These are phyloP conservation scores for Rhyacophila evoluta DNA, from an alignment of 2,888 invertebrate genomes.

Conservation along the genomic window DNA sequence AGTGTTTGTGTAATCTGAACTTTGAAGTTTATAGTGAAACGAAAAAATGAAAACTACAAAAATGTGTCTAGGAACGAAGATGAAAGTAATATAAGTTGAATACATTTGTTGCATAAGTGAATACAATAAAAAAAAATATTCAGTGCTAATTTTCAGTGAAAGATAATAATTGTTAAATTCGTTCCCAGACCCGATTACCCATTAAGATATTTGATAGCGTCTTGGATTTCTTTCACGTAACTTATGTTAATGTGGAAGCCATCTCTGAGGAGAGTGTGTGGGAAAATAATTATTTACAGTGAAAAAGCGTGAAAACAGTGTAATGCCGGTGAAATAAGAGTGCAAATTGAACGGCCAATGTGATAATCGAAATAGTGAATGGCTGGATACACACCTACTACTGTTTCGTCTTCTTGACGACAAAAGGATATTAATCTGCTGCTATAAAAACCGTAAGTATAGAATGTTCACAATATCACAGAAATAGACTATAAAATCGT, in stretches of 20 bases:
- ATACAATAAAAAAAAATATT: background rate
- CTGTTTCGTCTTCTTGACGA: slow-evolving; percentile 28
- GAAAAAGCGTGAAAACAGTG: slow-evolving; percentile 30
- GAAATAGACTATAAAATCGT: too few species aligned
- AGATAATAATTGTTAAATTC: background rate
- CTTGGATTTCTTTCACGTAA: slow-evolving; percentile 10
- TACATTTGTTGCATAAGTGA: slow-evolving; percentile 18
- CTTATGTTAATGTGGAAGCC: slow-evolving; percentile 26
- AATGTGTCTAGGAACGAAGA: background rate
- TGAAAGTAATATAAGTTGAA: background rate
- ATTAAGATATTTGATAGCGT: slow-evolving; percentile 23
- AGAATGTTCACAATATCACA: too few species aligned
- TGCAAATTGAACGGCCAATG: slow-evolving; percentile 33
- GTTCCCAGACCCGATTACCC: slow-evolving; percentile 20
- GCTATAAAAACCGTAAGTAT: slow-evolving; percentile 7
- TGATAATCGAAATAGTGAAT: slow-evolving; percentile 23
- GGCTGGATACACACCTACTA: slow-evolving; percentile 25
- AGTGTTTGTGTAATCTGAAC: background rate
- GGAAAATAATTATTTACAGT: slow-evolving; percentile 31
- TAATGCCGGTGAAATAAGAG: slow-evolving; percentile 36
- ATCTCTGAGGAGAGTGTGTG: slow-evolving; percentile 28
- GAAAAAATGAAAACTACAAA: background rate
- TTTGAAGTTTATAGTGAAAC: background rate
- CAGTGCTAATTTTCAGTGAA: slow-evolving; percentile 21
- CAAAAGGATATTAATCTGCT: slow-evolving; percentile 11